These are phyloP conservation scores for Macrosiphum euphorbiae DNA, from an alignment of 2,888 invertebrate genomes.

Conservation along the genomic window DNA sequence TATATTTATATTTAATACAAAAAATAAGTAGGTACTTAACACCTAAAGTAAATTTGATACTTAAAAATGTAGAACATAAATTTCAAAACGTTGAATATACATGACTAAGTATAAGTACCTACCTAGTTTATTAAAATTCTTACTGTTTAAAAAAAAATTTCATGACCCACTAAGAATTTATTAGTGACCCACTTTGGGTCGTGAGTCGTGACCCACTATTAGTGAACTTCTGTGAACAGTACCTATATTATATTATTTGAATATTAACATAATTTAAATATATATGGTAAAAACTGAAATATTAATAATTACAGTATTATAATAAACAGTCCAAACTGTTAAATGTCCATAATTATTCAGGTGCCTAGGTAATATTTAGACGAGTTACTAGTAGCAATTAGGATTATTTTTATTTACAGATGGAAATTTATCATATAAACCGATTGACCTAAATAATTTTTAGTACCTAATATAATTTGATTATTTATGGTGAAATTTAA, in stretches of 20 bases:
- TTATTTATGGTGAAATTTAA: background rate
- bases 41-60: background rate
- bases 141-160: background rate
- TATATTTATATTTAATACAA: background rate
- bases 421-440: background rate
- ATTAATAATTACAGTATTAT: background rate
- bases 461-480: background rate
- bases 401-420: background rate
- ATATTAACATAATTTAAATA: background rate
- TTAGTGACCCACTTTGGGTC: background rate
- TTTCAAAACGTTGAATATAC: background rate
- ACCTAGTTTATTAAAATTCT: background rate
- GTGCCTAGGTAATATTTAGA: background rate
- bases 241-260: background rate
- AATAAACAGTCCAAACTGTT: background rate
- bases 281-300: background rate
- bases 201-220: background rate
- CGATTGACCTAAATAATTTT: background rate
- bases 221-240: background rate
- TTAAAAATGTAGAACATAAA: background rate
- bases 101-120: background rate
- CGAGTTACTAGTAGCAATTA: background rate
- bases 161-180: background rate
- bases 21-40: background rate
- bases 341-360: background rate